phyloP scores from a whole-genome alignment of 1,140 invertebrate genomes.

The Cheumatopsyche charites region DNA sequence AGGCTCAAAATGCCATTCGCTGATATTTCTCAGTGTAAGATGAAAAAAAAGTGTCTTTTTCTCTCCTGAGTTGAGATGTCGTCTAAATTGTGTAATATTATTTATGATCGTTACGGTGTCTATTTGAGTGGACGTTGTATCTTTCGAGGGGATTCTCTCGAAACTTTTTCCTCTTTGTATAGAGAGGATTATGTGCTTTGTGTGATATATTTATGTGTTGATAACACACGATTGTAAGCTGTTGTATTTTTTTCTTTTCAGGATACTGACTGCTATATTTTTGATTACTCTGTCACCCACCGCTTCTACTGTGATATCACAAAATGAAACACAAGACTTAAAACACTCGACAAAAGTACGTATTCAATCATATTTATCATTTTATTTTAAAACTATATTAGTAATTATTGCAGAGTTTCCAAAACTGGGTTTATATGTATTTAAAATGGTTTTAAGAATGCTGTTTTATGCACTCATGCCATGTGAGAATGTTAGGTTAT shows the following conservation, averaged over 20 bases:
- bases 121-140: not conserved
- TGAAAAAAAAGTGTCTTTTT: not conserved
- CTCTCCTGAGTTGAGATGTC: not conserved
- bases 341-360: constrained; percentile 7
- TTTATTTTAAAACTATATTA: not conserved
- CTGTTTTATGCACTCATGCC: too few relatives aligned
- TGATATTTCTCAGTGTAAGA: constrained; percentile 4
- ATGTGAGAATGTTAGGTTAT: too few relatives aligned
- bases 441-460: too few relatives aligned
- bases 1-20: constrained; percentile 12
- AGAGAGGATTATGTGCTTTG: too few relatives aligned
- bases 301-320: constrained; percentile 18
- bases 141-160: not conserved
- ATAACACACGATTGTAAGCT: too few relatives aligned
- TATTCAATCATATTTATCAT: not conserved
- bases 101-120: not conserved
- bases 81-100: not conserved
- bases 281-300: constrained; percentile 35
- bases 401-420: not conserved
- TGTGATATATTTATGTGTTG: too few relatives aligned
- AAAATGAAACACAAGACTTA: not conserved
- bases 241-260: constrained; percentile 36
- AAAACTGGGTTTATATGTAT: not conserved
- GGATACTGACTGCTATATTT: constrained; percentile 35
- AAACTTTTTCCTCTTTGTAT: not conserved